Evolutionary conservation across 2,113 vertebrate genomes (phyloP).

Genomic region (Ictidomys tridecemlineatus): DNA sequence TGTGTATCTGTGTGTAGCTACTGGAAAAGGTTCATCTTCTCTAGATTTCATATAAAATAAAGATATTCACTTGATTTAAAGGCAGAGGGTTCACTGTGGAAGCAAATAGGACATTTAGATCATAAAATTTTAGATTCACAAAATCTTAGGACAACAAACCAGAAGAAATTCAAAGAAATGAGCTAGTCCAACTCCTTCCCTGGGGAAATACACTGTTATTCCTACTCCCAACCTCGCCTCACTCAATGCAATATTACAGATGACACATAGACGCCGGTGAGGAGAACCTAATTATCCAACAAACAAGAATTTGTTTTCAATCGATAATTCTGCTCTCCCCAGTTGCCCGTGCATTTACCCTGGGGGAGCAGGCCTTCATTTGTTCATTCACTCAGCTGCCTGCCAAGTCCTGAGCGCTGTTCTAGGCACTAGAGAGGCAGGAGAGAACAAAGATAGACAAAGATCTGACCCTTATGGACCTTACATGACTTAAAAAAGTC

Average conservation of each 20-base stretch:
- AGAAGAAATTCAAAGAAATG: constrained; percentile 67
- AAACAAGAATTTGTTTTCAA: neutral
- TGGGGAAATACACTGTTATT: neutral
- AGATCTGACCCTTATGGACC: neutral
- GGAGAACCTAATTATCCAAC: neutral
- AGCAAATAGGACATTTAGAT: constrained; percentile 60
- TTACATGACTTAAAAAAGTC: neutral
- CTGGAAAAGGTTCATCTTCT: neutral
- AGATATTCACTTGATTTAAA: constrained; percentile 59
- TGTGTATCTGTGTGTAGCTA: neutral
- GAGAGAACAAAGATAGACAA: neutral
- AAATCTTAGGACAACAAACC: neutral
- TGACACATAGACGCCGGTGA: neutral
- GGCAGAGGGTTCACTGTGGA: neutral
- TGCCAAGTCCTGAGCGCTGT: neutral
- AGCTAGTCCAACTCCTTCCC: neutral
- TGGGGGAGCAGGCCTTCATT: neutral
- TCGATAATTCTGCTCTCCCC: neutral
- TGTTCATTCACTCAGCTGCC: neutral
- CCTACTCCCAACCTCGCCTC: neutral
- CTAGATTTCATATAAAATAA: constrained; percentile 10
- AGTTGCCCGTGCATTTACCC: neutral
- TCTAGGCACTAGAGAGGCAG: neutral
- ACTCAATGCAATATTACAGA: neutral
- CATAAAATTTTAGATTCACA: constrained; percentile 62